These are phyloP conservation scores for Dryobota labecula DNA, from an alignment of 2,888 invertebrate species.

Conservation along the genomic window DNA sequence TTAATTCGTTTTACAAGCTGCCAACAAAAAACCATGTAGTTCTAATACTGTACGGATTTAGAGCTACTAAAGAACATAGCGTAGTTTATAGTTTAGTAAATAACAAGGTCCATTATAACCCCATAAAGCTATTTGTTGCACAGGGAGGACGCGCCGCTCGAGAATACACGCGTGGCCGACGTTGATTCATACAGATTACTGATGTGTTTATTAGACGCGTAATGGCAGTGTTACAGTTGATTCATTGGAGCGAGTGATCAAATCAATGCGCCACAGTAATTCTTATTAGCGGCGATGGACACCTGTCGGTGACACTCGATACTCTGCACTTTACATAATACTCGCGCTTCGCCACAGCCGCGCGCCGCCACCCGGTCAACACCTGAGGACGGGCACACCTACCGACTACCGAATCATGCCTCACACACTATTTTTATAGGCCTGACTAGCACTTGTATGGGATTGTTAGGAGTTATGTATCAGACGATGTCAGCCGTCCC, in stretches of 20 bases:
- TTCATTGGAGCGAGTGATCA: conserved; percentile 61
- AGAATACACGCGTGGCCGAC: conserved; percentile 55
- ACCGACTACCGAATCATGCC: conserved; percentile 60
- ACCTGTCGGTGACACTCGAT: conserved; percentile 82
- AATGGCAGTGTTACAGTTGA: conserved; percentile 60
- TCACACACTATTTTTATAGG: conserved; percentile 56
- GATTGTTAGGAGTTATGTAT: conserved; percentile 26
- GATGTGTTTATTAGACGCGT: conserved; percentile 61
- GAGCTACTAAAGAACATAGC: conserved; percentile 33
- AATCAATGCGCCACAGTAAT: conserved; percentile 72
- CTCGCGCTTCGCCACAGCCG: conserved; percentile 70
- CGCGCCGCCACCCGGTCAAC: conserved; percentile 70
- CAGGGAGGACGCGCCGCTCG: conserved; percentile 34
- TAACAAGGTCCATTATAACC: conserved; percentile 56
- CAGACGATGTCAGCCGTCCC: conserved; percentile 49
- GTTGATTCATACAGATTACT: conserved; percentile 59
- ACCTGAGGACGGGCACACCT: conserved; percentile 63
- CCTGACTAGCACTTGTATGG: conserved; percentile 41
- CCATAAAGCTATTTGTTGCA: conserved; percentile 60
- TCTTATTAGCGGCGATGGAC: conserved; percentile 77
- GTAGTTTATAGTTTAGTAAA: conserved; percentile 61
- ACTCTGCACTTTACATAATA: conserved; percentile 82
- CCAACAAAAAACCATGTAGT: conserved; percentile 22
- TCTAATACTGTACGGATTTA: conserved; percentile 26
- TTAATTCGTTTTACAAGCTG: conserved; percentile 31